Evolutionary conservation across 2,113 vertebrate genomes (phyloP).

Genomic region (Odontesthes bonariensis): DNA sequence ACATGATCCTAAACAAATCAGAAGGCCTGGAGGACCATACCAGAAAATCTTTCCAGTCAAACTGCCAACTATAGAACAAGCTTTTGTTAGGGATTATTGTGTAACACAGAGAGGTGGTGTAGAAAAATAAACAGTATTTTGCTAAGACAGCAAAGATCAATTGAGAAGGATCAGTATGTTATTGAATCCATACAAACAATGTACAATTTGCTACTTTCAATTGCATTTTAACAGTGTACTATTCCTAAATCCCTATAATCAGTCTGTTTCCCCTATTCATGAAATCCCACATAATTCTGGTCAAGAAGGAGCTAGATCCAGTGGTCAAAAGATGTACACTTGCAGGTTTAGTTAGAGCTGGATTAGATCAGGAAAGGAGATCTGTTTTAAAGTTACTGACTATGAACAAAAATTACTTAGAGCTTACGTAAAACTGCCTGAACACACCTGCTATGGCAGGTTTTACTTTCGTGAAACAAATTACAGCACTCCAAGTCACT

Average conservation of each 20-base stretch:
- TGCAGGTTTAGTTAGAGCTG: slow-evolving; percentile 11
- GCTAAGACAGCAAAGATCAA: slow-evolving; percentile 4
- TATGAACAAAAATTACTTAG: slow-evolving; percentile 6
- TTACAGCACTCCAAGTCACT: slow-evolving; percentile 11
- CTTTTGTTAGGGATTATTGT: not conserved
- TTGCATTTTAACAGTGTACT: slow-evolving; percentile 22
- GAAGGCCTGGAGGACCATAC: not conserved
- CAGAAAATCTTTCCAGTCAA: slow-evolving; percentile 1
- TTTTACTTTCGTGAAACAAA: not conserved
- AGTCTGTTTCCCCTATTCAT: slow-evolving; percentile 5
- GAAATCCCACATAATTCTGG: slow-evolving; percentile 9
- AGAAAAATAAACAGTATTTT: not conserved
- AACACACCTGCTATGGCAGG: not conserved
- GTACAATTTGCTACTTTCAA: slow-evolving; percentile 5
- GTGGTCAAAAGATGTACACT: slow-evolving; percentile 10
- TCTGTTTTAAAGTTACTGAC: slow-evolving; percentile 8
- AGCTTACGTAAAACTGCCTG: slow-evolving; percentile 26
- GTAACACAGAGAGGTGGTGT: slow-evolving; percentile 16
- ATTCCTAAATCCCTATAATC: not conserved
- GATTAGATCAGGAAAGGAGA: slow-evolving; percentile 18
- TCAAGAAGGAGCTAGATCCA: not conserved
- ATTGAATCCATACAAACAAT: slow-evolving; percentile 30
- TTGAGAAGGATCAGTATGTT: not conserved
- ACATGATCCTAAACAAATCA: slow-evolving; percentile 7
- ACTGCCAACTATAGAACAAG: not conserved